Evolutionary conservation across 2,113 vertebrate genomes (phyloP).

Genomic region (Struthidea cinerea): DNA sequence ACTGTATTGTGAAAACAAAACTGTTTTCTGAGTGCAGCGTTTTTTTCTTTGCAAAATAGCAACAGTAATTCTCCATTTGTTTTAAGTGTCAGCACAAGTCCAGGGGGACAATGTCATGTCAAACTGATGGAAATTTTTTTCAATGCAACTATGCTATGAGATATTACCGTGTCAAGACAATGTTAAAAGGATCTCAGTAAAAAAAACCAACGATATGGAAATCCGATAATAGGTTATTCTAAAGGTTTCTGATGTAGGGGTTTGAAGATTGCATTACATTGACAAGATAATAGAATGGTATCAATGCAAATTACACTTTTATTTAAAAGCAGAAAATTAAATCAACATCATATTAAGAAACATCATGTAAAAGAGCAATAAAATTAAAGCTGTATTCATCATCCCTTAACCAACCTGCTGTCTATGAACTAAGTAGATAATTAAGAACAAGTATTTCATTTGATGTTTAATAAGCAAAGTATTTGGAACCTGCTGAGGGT

Average conservation of each 20-base stretch:
- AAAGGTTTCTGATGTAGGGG: background rate
- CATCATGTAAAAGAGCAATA: background rate
- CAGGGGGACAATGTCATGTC: background rate
- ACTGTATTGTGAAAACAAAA: background rate
- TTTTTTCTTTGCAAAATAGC: background rate
- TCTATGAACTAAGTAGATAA: background rate
- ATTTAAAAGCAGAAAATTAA: slow-evolving; percentile 4
- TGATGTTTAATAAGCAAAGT: background rate
- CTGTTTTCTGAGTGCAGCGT: background rate
- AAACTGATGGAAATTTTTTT: slow-evolving; percentile 18
- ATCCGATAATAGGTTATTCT: background rate
- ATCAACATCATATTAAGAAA: background rate
- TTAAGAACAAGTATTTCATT: background rate
- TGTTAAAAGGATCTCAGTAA: background rate
- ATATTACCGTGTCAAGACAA: background rate
- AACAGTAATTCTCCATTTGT: background rate
- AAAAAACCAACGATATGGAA: background rate
- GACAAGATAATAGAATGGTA: background rate
- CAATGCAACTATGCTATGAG: background rate
- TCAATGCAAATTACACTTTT: background rate
- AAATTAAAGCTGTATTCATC: background rate
- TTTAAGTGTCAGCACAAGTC: background rate
- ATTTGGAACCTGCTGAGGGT: background rate
- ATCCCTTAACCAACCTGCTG: background rate
- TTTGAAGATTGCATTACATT: background rate